Base-by-base conservation (phyloP, 35 echinoderm and acorn worm species). In the Nesometra sesokonis region DNA sequence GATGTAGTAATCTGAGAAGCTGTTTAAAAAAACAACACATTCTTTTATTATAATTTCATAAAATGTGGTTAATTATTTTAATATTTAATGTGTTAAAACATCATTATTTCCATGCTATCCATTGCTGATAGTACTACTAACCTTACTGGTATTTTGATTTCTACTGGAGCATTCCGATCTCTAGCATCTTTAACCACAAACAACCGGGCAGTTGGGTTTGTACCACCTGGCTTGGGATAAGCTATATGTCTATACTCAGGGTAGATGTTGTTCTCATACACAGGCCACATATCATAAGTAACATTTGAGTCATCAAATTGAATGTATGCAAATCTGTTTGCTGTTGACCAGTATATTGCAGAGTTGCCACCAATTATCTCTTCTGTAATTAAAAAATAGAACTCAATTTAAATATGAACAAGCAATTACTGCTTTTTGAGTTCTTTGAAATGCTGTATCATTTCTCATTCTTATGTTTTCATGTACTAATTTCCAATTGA, bases 321-420 rank as follows among this genome's bases (percentile, higher is more conserved):
- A 46, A 84, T 88, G 82, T 82, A 98, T 34, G 91, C 90, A 33
- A 92, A 78, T 76, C 34, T 81, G 52, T 2, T 80, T 77, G 19
- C 85, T 77, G 21, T 90, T 81, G 78, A 87, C 95, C 95, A 98
- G 47, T 93, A 98, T n/a, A 98, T 91, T 23, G 95, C 95, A 86
- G 77, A 85, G 76, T 94, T 81, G 5, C 47, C 40, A 79, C 32
- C 23, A 23, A 92, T 30, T 9, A 93, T 84, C n/a, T 97, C 95
- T 80, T 92, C 93, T 95, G 93, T 77, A 67, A 91, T 19, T 31
- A 33, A 34, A 80, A 67, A 43, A 43, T 43, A 15, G 38, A 43
- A n/a, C n/a, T n/a, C n/a, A n/a, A n/a, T n/a, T n/a, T n/a, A n/a
- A n/a, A n/a, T n/a, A n/a, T n/a, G n/a, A n/a, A n/a, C n/a, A n/a